phyloP scores from a whole-genome alignment of 2,797 vertebrate species.

The Prunella strophiata region DNA sequence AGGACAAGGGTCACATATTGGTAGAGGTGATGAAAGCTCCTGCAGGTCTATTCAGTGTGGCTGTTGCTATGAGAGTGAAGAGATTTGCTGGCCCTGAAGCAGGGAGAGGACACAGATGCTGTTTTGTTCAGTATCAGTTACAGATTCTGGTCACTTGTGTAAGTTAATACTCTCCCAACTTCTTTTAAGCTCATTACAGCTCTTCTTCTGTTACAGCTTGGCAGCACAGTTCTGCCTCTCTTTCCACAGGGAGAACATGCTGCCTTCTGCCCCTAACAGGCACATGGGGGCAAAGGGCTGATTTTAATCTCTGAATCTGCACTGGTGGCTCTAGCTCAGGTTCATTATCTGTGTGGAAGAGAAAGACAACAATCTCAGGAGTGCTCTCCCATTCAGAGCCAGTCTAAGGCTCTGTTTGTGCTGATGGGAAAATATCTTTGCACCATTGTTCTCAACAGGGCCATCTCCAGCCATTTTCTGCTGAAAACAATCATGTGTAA shows the following conservation, averaged over 20 bases:
- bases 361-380: background rate
- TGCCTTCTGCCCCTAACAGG: background rate
- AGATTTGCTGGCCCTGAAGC: slow-evolving; percentile 22
- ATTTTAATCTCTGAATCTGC: background rate
- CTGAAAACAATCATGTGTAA: background rate
- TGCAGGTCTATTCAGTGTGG: background rate
- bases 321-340: background rate
- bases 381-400: background rate
- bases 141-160: slow-evolving; percentile 40
- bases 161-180: slow-evolving; percentile 48
- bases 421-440: background rate
- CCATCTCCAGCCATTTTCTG: background rate
- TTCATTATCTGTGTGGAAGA: background rate
- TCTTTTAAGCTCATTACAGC: slow-evolving; percentile 45
- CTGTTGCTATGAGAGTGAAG: background rate
- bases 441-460: background rate
- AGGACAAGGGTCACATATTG: background rate
- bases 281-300: background rate
- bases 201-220: slow-evolving; percentile 44
- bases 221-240: background rate
- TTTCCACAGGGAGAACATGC: background rate
- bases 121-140: slow-evolving; percentile 58
- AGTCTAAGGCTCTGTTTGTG: background rate
- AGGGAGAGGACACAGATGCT: background rate
- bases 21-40: slow-evolving; percentile 25